These are phyloP conservation scores for Xestia ashworthii DNA, from an alignment of 2,888 invertebrate genomes.

Conservation along the genomic window DNA sequence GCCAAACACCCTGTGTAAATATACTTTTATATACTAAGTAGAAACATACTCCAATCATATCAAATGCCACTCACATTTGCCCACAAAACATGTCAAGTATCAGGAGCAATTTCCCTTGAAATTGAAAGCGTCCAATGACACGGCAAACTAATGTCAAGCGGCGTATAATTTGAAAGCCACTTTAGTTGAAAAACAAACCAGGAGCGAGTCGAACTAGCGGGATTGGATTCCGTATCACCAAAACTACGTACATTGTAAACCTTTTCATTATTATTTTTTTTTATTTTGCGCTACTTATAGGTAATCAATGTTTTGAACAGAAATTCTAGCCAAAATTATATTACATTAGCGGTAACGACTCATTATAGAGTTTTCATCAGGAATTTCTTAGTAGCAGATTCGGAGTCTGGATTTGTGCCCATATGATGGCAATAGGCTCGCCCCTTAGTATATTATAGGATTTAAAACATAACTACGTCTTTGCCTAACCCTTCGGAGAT, in stretches of 20 bases:
- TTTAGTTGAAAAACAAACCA: conserved; percentile 29
- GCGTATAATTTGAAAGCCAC: conserved; percentile 22
- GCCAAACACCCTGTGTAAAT: no score
- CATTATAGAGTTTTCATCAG: no score
- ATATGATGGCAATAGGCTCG: no score
- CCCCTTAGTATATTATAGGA: no score
- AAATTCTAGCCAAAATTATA: no score
- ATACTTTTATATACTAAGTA: neutral
- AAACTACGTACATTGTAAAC: neutral
- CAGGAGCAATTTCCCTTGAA: conserved; percentile 9
- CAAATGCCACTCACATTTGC: neutral
- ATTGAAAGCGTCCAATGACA: conserved; percentile 18
- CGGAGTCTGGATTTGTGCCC: no score
- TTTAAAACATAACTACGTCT: no score
- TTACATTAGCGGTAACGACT: no score
- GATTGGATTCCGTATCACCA: neutral
- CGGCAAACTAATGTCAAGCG: conserved; percentile 16
- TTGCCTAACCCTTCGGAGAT: no score
- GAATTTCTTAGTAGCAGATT: no score
- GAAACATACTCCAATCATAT: conserved; percentile 2
- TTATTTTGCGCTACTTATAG: neutral
- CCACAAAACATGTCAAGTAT: conserved; percentile 10
- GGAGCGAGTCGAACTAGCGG: no score
- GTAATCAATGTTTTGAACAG: neutral
- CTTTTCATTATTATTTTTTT: neutral